phyloP scores from a whole-genome alignment of 92 coral and sea anemone species.

The Siderastrea siderea region DNA sequence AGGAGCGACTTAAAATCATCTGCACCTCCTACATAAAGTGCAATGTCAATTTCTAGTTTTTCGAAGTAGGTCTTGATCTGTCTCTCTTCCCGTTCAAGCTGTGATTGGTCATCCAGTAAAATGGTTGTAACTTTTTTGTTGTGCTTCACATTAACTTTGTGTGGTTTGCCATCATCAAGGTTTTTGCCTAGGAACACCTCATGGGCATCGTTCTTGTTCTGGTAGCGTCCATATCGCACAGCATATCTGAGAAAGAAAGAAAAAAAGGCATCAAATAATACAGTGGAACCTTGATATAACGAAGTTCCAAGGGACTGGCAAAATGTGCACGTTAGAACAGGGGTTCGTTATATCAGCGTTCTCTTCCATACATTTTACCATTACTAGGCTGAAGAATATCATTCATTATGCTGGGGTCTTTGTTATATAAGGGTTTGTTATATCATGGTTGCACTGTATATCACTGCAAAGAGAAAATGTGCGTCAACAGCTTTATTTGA shows the following conservation, averaged over 20 bases:
- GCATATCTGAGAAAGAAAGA: conserved; percentile 52
- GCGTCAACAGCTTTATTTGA: not conserved
- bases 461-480: not conserved
- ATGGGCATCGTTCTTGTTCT: conserved; percentile 45
- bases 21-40: conserved; percentile 80
- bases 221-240: conserved; percentile 68
- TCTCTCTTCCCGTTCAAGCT: conserved; percentile 22
- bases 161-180: conserved; percentile 74
- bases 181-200: conserved; percentile 77
- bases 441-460: no score
- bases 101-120: conserved; percentile 40
- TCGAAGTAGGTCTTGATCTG: conserved; percentile 57
- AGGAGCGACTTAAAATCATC: conserved; percentile 39
- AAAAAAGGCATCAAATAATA: not conserved
- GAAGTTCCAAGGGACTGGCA: no score
- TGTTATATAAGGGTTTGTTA: no score
- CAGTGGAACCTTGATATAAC: no score
- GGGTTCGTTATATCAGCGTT: no score
- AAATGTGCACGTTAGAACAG: no score
- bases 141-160: conserved; percentile 58
- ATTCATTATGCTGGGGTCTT: no score
- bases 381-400: no score
- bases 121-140: conserved; percentile 37
- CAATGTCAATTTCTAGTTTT: conserved; percentile 66
- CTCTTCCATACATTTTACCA: no score